Percentiles rank a stretch among this genome's conserved stretches.
These are phyloP conservation scores for Pangasius krempfi DNA, from an alignment of 2,797 vertebrate species.

Conservation along the genomic window DNA sequence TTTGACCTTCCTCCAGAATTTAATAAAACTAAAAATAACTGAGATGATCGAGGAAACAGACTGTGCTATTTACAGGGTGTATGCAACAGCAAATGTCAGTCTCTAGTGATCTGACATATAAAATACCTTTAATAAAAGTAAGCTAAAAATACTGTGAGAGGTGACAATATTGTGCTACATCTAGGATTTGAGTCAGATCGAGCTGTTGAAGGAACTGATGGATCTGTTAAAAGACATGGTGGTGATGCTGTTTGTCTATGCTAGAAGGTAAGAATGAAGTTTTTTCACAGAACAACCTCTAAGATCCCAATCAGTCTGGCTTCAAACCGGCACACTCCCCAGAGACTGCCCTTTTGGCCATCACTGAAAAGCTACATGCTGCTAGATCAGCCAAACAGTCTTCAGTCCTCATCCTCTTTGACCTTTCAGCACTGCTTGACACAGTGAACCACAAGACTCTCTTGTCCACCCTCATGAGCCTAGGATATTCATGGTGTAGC, in stretches of 20 bases:
- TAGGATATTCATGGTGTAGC: too few relatives aligned
- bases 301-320: too few relatives aligned
- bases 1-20: not conserved
- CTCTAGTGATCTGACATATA: not conserved
- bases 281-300: too few relatives aligned
- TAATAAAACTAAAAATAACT: not conserved
- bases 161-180: slow-evolving; percentile 21
- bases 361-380: too few relatives aligned
- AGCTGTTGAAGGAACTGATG: slow-evolving; percentile 91
- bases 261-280: slow-evolving; percentile 82
- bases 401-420: too few relatives aligned
- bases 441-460: too few relatives aligned
- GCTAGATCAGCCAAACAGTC: too few relatives aligned
- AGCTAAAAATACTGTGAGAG: not conserved
- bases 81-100: not conserved
- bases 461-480: too few relatives aligned
- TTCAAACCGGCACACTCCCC: too few relatives aligned
- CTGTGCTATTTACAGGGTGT: not conserved
- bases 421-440: too few relatives aligned
- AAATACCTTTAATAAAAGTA: not conserved
- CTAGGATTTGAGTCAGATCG: slow-evolving; percentile 93
- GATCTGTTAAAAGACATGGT: slow-evolving; percentile 98
- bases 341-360: too few relatives aligned
- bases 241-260: slow-evolving; percentile 95
- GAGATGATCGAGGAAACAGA: not conserved